A percentile compares a stretch with the other conserved stretches of the same genome.
Conservation (phyloP, 2,888 invertebrate genomes). For the Eledona agricola region DNA sequence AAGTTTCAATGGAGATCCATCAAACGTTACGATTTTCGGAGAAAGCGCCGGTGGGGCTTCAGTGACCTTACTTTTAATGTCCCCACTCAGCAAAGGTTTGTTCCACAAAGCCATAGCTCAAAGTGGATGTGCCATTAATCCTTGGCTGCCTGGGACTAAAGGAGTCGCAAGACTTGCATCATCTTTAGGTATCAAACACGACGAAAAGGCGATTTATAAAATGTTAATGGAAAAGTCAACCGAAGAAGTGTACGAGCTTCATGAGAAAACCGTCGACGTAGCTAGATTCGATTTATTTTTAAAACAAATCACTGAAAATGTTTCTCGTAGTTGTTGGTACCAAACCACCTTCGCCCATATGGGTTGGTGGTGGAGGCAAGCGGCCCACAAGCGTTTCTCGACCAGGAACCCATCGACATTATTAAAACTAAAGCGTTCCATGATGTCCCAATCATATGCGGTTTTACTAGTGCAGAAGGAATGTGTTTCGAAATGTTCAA, state of each 20-base stretch:
- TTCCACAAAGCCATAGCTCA: constrained; percentile 52
- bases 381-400: constrained; percentile 44
- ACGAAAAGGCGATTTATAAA: constrained; percentile 8
- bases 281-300: constrained; percentile 10
- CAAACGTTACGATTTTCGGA: constrained; percentile 66
- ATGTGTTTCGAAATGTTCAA: constrained; percentile 42
- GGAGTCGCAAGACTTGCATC: constrained; percentile 2
- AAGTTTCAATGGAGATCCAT: constrained; percentile 64
- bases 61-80: constrained; percentile 63
- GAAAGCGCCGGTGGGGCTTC: constrained; percentile 66
- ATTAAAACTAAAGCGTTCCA: constrained; percentile 45
- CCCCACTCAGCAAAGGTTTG: constrained; percentile 60
- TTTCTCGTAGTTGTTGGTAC: not conserved
- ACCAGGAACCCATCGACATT: constrained; percentile 45
- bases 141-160: constrained; percentile 40
- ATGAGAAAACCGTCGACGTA: constrained; percentile 14
- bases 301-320: not conserved
- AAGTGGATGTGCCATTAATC: constrained; percentile 48
- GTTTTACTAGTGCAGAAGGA: constrained; percentile 50
- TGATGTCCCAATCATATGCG: constrained; percentile 50
- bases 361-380: constrained; percentile 42
- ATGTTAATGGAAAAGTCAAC: constrained; percentile 27
- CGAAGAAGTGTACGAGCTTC: constrained; percentile 27
- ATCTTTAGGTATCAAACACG: not conserved
- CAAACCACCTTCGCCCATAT: constrained; percentile 21